Percentiles rank a stretch among this genome's conserved stretches.
phyloP scores from a whole-genome alignment of 2,888 invertebrate species.

The Andrena haemorrhoa region DNA sequence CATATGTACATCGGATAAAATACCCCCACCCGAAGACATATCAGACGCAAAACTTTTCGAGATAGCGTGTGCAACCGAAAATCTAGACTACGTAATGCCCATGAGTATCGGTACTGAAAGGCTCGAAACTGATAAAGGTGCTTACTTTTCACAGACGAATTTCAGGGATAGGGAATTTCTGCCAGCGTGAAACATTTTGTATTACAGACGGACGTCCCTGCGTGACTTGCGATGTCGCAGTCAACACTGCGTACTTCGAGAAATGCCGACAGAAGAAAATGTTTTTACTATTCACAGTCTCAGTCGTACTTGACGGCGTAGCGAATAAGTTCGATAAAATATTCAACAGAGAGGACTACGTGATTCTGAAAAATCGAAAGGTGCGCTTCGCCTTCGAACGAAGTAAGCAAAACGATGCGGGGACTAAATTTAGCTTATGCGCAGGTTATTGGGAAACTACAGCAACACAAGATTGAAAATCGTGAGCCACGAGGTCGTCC shows the following conservation, averaged over 20 bases:
- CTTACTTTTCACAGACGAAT: conserved; percentile 4
- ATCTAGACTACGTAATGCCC: conserved; percentile 92
- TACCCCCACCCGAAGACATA: conserved; percentile 91
- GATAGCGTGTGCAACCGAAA: conserved; percentile 87
- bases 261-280: conserved; percentile 90
- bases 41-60: conserved; percentile 84
- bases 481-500: conserved; percentile 87
- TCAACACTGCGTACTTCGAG: conserved; percentile 91
- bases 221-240: conserved; percentile 93
- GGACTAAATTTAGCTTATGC: background rate
- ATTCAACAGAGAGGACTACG: conserved; percentile 88
- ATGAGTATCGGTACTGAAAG: conserved; percentile 96
- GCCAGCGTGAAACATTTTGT: background rate
- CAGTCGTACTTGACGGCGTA: conserved; percentile 92
- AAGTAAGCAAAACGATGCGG: background rate
- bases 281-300: conserved; percentile 92
- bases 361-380: conserved; percentile 90
- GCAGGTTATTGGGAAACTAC: conserved; percentile 89
- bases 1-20: conserved; percentile 92
- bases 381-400: conserved; percentile 61
- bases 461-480: conserved; percentile 91
- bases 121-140: conserved; percentile 91
- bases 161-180: background rate
- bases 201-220: conserved; percentile 85
- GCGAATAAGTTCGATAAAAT: conserved; percentile 92